phyloP scores from a whole-genome alignment of 37 sponge, comb jelly and placozoan genomes.

The Ephydatia muelleri region DNA sequence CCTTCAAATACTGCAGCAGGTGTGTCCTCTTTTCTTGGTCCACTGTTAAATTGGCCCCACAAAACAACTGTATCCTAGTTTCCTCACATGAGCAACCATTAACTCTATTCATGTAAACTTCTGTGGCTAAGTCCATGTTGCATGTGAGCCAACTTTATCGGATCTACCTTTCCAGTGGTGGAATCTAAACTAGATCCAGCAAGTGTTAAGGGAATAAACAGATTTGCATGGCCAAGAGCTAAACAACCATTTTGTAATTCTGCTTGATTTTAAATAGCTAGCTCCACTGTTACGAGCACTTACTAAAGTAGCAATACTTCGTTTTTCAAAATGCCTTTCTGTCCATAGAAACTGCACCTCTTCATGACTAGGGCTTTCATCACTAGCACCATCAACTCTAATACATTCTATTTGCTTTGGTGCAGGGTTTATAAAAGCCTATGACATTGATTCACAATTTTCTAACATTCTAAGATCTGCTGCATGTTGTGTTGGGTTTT shows the following conservation, averaged over 20 bases:
- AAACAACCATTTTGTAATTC: constrained; percentile 50
- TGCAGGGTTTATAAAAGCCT: neutral
- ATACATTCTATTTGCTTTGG: constrained; percentile 19
- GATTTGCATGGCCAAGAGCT: constrained; percentile 20
- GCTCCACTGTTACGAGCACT: constrained; percentile 26
- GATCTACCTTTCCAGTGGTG: constrained; percentile 22
- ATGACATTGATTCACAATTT: neutral
- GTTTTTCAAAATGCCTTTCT: neutral
- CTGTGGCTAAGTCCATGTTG: constrained; percentile 32
- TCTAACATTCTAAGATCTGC: constrained; percentile 18
- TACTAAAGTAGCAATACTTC: neutral
- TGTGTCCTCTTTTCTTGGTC: neutral
- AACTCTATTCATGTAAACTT: constrained; percentile 40
- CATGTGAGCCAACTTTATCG: neutral
- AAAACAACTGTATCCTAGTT: constrained; percentile 17
- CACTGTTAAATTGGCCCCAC: constrained; percentile 22
- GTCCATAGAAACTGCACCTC: constrained; percentile 38
- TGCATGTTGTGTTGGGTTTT: constrained; percentile 19
- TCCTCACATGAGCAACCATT: constrained; percentile 45
- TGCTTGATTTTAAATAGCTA: constrained; percentile 21
- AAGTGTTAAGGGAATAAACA: constrained; percentile 45
- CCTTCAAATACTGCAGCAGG: constrained; percentile 15
- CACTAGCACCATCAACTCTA: constrained; percentile 29
- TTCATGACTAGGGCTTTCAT: constrained; percentile 18
- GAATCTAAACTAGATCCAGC: constrained; percentile 22